Base-by-base conservation (phyloP, 2,113 vertebrate species). In the Myotis davidii region DNA sequence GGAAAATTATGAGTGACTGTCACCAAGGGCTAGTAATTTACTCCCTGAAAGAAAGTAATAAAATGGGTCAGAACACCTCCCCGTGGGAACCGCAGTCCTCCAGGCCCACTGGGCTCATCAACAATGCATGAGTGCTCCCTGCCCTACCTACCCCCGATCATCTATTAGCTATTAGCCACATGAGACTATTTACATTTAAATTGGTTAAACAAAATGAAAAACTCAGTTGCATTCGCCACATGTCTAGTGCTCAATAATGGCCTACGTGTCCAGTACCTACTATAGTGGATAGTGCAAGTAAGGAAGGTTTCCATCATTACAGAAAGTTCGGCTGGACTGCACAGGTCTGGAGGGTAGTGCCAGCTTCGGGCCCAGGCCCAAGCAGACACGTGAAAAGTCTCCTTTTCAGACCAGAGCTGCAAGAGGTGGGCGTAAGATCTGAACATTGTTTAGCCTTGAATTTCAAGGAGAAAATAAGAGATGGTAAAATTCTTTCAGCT, bases 31-130 rank as follows among this genome's bases (percentile, higher is more conserved):
- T 70, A 73, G 32, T 54, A 91, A 93, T 91, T 87, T 78, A 93
- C 50, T 91, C 59, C 32, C 37, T 83, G 54, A 67, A 89, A 93
- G 72, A 85, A 85, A 91, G 32, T 34, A 76, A 94, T 85, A 37
- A 90, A 85, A 64, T 34, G 45, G 48, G 20, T 73, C 73, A 65
- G 9, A 88, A 87, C 27, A 23, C 7, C 27, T 84, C 17, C 42
- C 23, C 32, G 39, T 32, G 76, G 56, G 45, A 90, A 50, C 27
- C 17, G 9, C 4, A 54, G 42, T 52, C 67, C 11, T 12, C 10
- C 23, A 69, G 48, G 48, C 54, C 52, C 72, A 2, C n/a, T 11
- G 25, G 34, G 20, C 29, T 89, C 10, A 25, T 27, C 4, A 16
- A n/a, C 18, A 56, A 34, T 13, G 50, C n/a, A 2, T 2, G 59